phyloP scores from a whole-genome alignment of 2,113 vertebrate genomes.

The Centropus unirufus region DNA sequence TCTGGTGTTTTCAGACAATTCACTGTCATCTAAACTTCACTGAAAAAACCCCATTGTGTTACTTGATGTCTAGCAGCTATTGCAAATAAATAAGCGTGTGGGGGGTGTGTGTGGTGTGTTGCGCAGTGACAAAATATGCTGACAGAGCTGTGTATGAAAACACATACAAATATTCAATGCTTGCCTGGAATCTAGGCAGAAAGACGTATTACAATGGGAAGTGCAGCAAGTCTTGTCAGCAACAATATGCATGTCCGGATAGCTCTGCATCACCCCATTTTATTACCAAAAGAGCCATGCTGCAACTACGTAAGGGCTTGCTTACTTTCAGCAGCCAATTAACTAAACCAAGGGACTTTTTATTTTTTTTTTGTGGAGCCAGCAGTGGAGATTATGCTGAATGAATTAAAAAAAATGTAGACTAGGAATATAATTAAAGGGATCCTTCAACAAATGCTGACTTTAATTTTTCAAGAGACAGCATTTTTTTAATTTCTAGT shows the following conservation, averaged over 20 bases:
- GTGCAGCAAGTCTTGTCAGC: background rate
- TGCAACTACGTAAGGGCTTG: background rate
- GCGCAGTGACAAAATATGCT: background rate
- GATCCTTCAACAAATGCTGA: background rate
- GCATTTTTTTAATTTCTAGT: background rate
- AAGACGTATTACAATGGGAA: background rate
- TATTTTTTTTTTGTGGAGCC: background rate
- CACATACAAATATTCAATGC: background rate
- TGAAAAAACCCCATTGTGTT: background rate
- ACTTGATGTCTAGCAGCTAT: background rate
- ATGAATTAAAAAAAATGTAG: background rate
- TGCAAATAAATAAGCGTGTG: background rate
- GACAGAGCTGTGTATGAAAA: background rate
- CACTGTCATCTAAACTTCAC: background rate
- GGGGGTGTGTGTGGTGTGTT: too few relatives aligned
- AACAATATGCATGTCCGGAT: background rate
- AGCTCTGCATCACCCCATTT: background rate
- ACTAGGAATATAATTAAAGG: slow-evolving; percentile 21
- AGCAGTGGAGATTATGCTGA: background rate
- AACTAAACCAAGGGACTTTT: background rate
- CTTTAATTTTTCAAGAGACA: background rate
- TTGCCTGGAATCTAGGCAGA: background rate
- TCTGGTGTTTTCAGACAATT: background rate
- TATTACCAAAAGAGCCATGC: background rate
- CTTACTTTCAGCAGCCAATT: background rate